Base-by-base conservation (phyloP, 2,113 vertebrate genomes). In the Echinops telfairi region DNA sequence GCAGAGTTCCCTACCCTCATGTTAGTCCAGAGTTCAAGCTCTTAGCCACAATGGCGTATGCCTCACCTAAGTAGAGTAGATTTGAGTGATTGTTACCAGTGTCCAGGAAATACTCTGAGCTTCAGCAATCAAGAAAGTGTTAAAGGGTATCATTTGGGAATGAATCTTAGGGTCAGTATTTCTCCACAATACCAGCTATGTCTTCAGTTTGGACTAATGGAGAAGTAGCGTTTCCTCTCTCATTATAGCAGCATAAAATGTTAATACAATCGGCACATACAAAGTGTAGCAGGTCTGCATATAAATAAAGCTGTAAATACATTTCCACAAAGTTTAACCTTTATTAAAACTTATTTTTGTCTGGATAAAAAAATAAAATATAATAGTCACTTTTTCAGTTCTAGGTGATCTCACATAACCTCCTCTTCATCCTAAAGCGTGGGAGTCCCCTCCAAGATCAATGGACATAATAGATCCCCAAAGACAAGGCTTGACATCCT, bases 311-410 rank as follows among this genome's bases (percentile, higher is more conserved):
- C 68, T 40, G 11, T 10, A 23, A n/a, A 64, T 22, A 20, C 23
- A 79, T 84, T 87, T 70, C 80, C 22, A 60, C 29, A 62, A 71
- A 93, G 29, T 20, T 88, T 79, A 62, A 79, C 27, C 79, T 90
- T 92, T 86, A 86, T 92, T 86, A 86, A 81, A 94, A 3, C 27
- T 84, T 33, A 31, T 29, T 82, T 88, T 80, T 73, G 43, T 85
- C 47, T 43, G 53, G 57, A 60, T 43, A 83, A 86, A 82, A 86
- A 58, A 83, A 58, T 88, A 83, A 6, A 68, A 31, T 83, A 40
- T 75, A 43, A 36, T 17, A 73, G 27, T 60, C 70, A 83, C 8
- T 88, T 80, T 20, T 71, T 92, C 79, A 16, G 12, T 86, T 92
- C 73, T 58, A 47, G n/a, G 8, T 66, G 53, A 92, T 43, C 83